A percentile compares a stretch with the other conserved stretches of the same genome.
Conservation (phyloP, 2,113 vertebrate genomes). For the Barnardius zonarius region DNA sequence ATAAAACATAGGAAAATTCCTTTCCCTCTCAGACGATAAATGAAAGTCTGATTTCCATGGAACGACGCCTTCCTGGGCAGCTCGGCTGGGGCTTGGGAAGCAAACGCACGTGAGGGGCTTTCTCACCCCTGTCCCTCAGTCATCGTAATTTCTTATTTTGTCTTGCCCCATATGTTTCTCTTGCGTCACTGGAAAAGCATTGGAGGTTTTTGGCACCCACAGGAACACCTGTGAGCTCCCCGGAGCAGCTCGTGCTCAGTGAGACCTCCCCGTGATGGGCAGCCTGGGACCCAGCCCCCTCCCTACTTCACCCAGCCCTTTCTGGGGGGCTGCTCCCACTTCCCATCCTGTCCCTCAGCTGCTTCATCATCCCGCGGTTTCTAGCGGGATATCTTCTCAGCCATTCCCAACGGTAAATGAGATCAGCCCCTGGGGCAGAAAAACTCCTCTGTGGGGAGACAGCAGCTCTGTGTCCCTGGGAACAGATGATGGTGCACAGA, state of each 20-base stretch:
- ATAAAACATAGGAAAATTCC: slow-evolving; percentile 67
- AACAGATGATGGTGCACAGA: not conserved
- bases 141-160: slow-evolving; percentile 49
- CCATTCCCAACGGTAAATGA: not conserved
- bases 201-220: slow-evolving; percentile 32
- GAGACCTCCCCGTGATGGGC: not conserved
- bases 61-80: slow-evolving; percentile 39
- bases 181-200: slow-evolving; percentile 54
- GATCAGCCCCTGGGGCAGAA: not conserved
- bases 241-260: not conserved
- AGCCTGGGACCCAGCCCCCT: not conserved
- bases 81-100: not conserved
- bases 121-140: slow-evolving; percentile 16
- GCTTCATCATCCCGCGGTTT: not conserved
- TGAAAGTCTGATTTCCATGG: slow-evolving; percentile 65
- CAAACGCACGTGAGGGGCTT: slow-evolving; percentile 19
- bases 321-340: not conserved
- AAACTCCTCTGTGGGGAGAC: not conserved
- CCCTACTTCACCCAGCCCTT: not conserved
- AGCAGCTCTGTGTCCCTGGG: not conserved
- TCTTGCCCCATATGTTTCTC: slow-evolving; percentile 37
- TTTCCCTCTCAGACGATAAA: slow-evolving; percentile 63
- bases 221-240: slow-evolving; percentile 28
- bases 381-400: not conserved
- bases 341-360: not conserved